A percentile compares a stretch with the other conserved stretches of the same genome.
These are phyloP conservation scores for Acanthacorydalis orientalis DNA, from an alignment of 2,888 invertebrate species.

Conservation along the genomic window DNA sequence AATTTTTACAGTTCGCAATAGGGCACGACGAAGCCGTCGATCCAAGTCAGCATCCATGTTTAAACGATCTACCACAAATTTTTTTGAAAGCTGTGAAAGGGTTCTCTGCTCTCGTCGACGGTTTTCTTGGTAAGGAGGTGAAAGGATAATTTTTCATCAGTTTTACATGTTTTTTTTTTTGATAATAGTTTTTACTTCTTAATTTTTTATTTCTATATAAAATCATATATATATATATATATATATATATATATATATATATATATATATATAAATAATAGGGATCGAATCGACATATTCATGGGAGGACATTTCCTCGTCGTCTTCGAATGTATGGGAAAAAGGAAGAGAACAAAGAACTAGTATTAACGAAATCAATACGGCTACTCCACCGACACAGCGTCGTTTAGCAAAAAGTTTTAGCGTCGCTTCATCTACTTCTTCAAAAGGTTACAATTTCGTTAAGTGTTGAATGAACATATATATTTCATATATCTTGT, in stretches of 20 bases:
- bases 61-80: constrained; percentile 68
- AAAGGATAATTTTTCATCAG: too few species aligned
- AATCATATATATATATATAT: too few species aligned
- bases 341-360: constrained; percentile 22
- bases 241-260: too few species aligned
- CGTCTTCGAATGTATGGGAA: constrained; percentile 24
- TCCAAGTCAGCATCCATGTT: constrained; percentile 81
- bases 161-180: too few species aligned
- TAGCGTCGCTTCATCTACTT: constrained; percentile 64
- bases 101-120: constrained; percentile 84
- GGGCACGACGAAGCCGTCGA: constrained; percentile 62
- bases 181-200: too few species aligned
- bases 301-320: constrained; percentile 26
- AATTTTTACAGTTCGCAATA: constrained; percentile 64
- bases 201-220: too few species aligned
- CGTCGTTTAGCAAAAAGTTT: constrained; percentile 83
- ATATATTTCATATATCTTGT: not conserved
- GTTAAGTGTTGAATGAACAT: not conserved
- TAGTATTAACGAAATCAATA: constrained; percentile 34
- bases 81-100: constrained; percentile 90
- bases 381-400: constrained; percentile 74
- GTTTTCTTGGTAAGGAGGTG: constrained; percentile 65
- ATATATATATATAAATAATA: too few species aligned
- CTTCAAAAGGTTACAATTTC: constrained; percentile 36
- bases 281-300: constrained; percentile 30